Evolutionary conservation across 2,888 invertebrate genomes (phyloP), one percentile per base, ranked within the genome.

Genomic region (Dynastes tityus): DNA sequence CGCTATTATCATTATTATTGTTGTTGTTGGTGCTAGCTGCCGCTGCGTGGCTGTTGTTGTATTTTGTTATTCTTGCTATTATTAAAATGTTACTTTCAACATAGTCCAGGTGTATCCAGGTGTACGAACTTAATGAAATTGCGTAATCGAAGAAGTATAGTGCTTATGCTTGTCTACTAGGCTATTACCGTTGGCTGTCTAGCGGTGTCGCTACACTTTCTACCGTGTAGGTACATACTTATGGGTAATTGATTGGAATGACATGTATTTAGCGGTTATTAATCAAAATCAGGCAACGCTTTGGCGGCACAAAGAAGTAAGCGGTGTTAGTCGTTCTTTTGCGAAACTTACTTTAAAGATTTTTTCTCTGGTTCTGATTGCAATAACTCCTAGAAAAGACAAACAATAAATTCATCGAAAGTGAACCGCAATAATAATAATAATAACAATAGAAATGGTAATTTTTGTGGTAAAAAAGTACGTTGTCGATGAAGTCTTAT

Each of bases 71-170:
- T 53, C 27, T 53, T 53, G 16, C 27, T 70, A 58, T 61, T 73
- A 65, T 67, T 67, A 77, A 80, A 81, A 80, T 79, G 80, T 82
- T 80, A 79, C 82, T 83, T 82, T 83, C 82, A 79, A 81, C 77
- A 75, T 76, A 77, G 70, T 71, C 82, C 80, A 82, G 80, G 82
- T 80, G 83, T 82, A 82, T 79, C 81, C 77, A 82, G 80, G 80
- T 79, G 73, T 78, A 75, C 71, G 3, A 45, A 74, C 78, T 76
- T 65, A 53, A 76, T 61, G 64, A 77, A 70, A 49, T 80, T 80
- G 67, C 76, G 76, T 78, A 78, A 78, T 71, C 61, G 51, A 45
- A 61, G 58, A 73, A 37, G 58, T 32, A 61, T 37, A 61, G 61
- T 58, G 32, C 29, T 45, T 73, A 55, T 29, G n/a, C 32, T 61